A percentile compares a stretch with the other conserved stretches of the same genome.
Conservation (phyloP, 1,140 invertebrate species). For the Phthorimaea operculella region DNA sequence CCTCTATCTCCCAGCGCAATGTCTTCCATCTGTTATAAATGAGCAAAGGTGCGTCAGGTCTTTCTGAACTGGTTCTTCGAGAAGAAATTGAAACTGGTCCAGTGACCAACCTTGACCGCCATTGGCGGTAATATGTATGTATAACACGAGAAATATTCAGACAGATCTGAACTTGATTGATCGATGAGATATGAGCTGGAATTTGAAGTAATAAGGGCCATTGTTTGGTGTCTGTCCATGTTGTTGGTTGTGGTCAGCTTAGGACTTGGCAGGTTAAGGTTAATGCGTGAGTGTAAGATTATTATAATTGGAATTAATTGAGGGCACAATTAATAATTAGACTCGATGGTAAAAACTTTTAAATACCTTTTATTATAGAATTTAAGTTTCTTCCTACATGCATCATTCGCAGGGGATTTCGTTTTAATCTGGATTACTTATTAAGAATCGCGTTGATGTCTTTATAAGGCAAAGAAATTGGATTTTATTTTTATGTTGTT, state of each 20-base stretch:
- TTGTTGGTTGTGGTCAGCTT: background rate
- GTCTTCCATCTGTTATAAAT: background rate
- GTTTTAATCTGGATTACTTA: no score
- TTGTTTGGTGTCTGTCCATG: background rate
- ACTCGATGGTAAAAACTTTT: no score
- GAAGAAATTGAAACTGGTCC: slow-evolving; percentile 36
- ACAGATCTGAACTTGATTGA: slow-evolving; percentile 8
- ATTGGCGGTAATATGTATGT: slow-evolving; percentile 15
- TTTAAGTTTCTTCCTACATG: no score
- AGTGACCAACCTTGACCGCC: slow-evolving; percentile 32
- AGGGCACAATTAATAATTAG: no score
- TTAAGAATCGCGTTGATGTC: no score
- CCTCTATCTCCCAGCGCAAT: background rate
- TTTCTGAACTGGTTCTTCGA: slow-evolving; percentile 16
- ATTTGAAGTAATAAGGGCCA: slow-evolving; percentile 1
- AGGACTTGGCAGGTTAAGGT: background rate
- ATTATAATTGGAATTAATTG: no score
- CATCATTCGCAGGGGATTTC: no score
- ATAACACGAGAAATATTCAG: slow-evolving; percentile 13
- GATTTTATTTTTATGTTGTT: no score
- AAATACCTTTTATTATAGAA: no score
- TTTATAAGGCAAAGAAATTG: no score
- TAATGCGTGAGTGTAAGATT: background rate
- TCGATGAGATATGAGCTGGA: slow-evolving; percentile 4
- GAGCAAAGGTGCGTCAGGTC: slow-evolving; percentile 5